Evolutionary conservation across 1,140 invertebrate species (phyloP), one percentile per base, ranked within the genome.

Genomic region (Akabosia matsudoensis): DNA sequence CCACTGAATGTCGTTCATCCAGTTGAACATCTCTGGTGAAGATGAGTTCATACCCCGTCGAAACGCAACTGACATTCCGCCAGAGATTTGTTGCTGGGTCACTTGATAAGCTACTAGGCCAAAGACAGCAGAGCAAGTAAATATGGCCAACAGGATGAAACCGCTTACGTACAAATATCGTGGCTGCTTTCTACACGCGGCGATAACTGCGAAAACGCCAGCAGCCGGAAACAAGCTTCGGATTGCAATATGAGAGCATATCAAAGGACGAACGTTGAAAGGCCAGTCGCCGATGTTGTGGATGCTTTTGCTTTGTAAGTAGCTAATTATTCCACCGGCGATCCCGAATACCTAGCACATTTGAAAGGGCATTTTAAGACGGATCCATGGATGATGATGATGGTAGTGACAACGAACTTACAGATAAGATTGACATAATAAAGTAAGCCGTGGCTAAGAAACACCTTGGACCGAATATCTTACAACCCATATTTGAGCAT

Each of bases 1-100:
- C 56, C 71, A 79, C 37, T 79, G 78, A 37, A 79, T 37, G 13
- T 74, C 72, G 18, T 31, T 18, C 0, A 79, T 24, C 78, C 78
- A 79, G 18, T 76, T 33, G 0, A 56, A 18, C 22, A 45, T 24
- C 0, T 30, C n/a, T 0, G 45, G n/a, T n/a, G n/a, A n/a, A n/a
- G n/a, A n/a, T n/a, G n/a, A n/a, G n/a, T n/a, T n/a, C n/a, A n/a
- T n/a, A n/a, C n/a, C n/a, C n/a, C n/a, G n/a, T n/a, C n/a, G n/a
- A n/a, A n/a, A n/a, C n/a, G n/a, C n/a, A n/a, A n/a, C n/a, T n/a
- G n/a, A n/a, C n/a, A n/a, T n/a, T n/a, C n/a, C n/a, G n/a, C n/a
- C 33, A 13, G 4, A 33, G 33, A 79, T 52, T 3, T 61, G 30
- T 28, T 76, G 22, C 0, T 18, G 30, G 26, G 56, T 30, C 1